Conservation (phyloP, 2,888 invertebrate species). For the Drosophila heteroneura region DNA sequence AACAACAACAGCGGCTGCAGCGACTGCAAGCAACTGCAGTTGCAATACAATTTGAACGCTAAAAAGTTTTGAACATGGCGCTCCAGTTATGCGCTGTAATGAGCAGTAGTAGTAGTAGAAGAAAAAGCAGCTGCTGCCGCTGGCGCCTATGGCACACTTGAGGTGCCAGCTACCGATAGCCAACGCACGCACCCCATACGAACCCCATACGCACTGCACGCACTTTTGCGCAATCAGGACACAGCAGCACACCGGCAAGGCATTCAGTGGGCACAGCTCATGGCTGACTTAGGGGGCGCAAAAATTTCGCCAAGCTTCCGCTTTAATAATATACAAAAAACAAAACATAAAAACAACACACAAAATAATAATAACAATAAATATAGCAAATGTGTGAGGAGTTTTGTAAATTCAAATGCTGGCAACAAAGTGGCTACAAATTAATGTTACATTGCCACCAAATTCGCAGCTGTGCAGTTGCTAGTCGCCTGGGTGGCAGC, state of each 20-base stretch:
- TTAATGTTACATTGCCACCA: slow-evolving; percentile 39
- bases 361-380: slow-evolving; percentile 7
- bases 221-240: slow-evolving; percentile 77
- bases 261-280: neutral
- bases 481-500: neutral
- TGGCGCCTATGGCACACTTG: slow-evolving; percentile 61
- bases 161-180: slow-evolving; percentile 32
- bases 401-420: slow-evolving; percentile 47
- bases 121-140: slow-evolving; percentile 11
- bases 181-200: slow-evolving; percentile 49
- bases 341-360: slow-evolving; percentile 1
- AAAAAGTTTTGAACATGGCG: slow-evolving; percentile 79
- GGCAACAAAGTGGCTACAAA: slow-evolving; percentile 50
- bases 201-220: slow-evolving; percentile 61
- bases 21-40: slow-evolving; percentile 52
- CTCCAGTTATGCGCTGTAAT: slow-evolving; percentile 77
- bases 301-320: slow-evolving; percentile 53
- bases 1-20: slow-evolving; percentile 34
- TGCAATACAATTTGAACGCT: slow-evolving; percentile 76
- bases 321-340: slow-evolving; percentile 33
- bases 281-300: slow-evolving; percentile 14
- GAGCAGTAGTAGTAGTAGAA: slow-evolving; percentile 40
- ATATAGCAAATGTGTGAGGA: slow-evolving; percentile 9
- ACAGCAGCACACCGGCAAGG: slow-evolving; percentile 27
- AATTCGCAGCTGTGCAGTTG: slow-evolving; percentile 33